phyloP scores from a whole-genome alignment of 2,797 vertebrate species.

The Pristis pectinata region DNA sequence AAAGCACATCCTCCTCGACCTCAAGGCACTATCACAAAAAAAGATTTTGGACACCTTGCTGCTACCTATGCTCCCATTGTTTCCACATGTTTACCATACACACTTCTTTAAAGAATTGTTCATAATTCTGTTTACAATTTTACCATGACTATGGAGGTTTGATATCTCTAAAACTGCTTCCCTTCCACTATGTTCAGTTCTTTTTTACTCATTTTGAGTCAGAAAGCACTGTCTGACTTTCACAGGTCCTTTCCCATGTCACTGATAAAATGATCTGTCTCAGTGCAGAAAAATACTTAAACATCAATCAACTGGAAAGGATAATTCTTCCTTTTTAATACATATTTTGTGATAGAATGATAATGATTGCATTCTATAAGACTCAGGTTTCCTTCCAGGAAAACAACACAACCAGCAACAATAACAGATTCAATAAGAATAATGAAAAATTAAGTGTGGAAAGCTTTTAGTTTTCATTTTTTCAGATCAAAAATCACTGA shows the following conservation, averaged over 20 bases:
- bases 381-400: background rate
- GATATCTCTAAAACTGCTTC: slow-evolving; percentile 14
- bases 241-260: background rate
- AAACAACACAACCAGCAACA: background rate
- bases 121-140: no score
- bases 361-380: background rate
- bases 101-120: background rate
- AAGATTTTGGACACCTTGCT: background rate
- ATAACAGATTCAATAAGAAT: background rate
- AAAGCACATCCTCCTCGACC: no score
- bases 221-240: background rate
- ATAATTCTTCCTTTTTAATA: background rate
- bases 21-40: no score
- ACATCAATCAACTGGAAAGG: background rate
- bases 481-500: background rate
- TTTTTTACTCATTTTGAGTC: background rate
- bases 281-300: background rate
- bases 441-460: background rate
- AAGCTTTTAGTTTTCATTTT: background rate
- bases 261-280: background rate
- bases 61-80: background rate
- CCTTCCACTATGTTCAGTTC: background rate
- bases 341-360: background rate
- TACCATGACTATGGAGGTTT: background rate
- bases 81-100: background rate